phyloP scores from a whole-genome alignment of 1,140 invertebrate genomes.

The Popillia japonica region DNA sequence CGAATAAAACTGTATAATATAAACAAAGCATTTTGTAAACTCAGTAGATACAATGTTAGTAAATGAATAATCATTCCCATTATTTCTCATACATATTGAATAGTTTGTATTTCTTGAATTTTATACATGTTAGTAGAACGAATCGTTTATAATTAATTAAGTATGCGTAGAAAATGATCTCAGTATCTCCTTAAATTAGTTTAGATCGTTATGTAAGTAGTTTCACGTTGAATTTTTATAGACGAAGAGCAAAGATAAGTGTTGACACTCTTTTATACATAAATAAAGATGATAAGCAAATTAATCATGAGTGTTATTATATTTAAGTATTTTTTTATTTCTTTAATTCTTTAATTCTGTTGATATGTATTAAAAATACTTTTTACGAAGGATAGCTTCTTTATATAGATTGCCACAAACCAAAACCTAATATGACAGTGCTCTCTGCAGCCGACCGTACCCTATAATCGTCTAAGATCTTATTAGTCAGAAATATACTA shows the following conservation, averaged over 20 bases:
- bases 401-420: no score
- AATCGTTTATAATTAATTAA: not conserved
- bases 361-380: no score
- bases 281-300: slow-evolving; percentile 33
- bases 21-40: not conserved
- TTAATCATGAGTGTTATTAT: not conserved
- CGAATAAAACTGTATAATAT: not conserved
- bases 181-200: slow-evolving; percentile 8
- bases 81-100: not conserved
- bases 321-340: no score
- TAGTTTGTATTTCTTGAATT: slow-evolving; percentile 8
- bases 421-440: no score
- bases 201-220: slow-evolving; percentile 2
- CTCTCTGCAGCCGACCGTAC: no score
- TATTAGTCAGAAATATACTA: no score
- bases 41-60: not conserved
- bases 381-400: no score
- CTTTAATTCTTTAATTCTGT: no score
- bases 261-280: slow-evolving; percentile 37
- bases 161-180: slow-evolving; percentile 7
- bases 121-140: slow-evolving; percentile 18
- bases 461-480: no score
- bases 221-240: slow-evolving; percentile 38
- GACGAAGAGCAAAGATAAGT: slow-evolving; percentile 6
- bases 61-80: slow-evolving; percentile 17